phyloP scores from a whole-genome alignment of 2,888 invertebrate genomes.

The Teinopalpus imperialis region DNA sequence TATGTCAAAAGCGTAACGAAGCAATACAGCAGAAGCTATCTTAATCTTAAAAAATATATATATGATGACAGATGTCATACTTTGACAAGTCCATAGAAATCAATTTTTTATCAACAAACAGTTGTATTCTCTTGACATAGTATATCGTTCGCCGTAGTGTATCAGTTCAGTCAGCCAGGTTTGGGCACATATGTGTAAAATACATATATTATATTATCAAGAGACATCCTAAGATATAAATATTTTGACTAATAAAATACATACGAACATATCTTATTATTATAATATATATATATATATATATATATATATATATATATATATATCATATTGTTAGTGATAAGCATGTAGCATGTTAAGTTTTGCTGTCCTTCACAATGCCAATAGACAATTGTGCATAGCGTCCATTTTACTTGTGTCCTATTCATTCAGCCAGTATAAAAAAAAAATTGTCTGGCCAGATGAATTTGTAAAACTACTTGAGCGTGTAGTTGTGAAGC shows the following conservation, averaged over 20 bases:
- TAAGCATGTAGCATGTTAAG: slow-evolving; percentile 46
- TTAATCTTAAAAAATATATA: too few relatives aligned
- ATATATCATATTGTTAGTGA: slow-evolving; percentile 32
- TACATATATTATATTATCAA: too few relatives aligned
- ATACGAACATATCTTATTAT: too few relatives aligned
- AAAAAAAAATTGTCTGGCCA: slow-evolving; percentile 6
- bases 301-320: neutral
- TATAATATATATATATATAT: neutral
- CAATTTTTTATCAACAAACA: too few relatives aligned
- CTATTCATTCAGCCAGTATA: slow-evolving; percentile 9
- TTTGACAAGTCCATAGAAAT: too few relatives aligned
- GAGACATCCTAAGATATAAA: too few relatives aligned
- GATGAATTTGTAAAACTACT: slow-evolving; percentile 10
- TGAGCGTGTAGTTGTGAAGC: slow-evolving; percentile 14
- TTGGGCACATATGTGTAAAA: too few relatives aligned
- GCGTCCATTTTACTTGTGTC: slow-evolving; percentile 35
- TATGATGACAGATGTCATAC: too few relatives aligned
- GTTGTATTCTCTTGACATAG: too few relatives aligned
- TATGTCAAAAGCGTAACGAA: slow-evolving; percentile 13
- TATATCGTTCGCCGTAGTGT: too few relatives aligned
- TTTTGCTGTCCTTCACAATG: slow-evolving; percentile 55
- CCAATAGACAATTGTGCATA: slow-evolving; percentile 68
- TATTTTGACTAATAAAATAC: too few relatives aligned
- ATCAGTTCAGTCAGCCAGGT: too few relatives aligned
- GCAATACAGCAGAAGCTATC: slow-evolving; percentile 14